Percentiles rank a stretch among this genome's conserved stretches.
Conservation (phyloP, 2,113 vertebrate species). For the Callocephalon fimbriatum region DNA sequence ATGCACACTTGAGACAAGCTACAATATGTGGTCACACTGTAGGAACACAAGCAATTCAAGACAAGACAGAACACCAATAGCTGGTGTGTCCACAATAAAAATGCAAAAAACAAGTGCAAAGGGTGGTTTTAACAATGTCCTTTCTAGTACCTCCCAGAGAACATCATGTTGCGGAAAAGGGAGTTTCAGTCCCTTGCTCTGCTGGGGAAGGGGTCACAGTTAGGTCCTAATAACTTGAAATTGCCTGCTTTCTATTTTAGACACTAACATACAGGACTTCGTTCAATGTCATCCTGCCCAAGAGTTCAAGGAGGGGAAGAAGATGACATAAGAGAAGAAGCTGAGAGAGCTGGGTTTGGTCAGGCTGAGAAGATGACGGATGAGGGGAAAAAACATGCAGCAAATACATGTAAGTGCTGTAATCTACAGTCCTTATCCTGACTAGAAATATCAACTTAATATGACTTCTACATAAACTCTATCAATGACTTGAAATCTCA, state of each 20-base stretch:
- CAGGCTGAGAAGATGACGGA: not conserved
- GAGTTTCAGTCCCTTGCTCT: not conserved
- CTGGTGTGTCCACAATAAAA: not conserved
- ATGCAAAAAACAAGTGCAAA: not conserved
- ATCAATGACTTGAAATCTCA: not conserved
- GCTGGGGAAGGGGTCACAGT: not conserved
- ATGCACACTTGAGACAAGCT: not conserved
- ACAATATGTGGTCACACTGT: not conserved
- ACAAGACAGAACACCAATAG: not conserved
- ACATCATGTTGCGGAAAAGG: not conserved
- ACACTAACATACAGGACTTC: not conserved
- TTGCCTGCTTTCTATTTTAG: not conserved
- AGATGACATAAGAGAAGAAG: not conserved
- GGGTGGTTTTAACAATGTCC: not conserved
- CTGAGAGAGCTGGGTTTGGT: not conserved
- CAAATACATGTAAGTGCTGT: not conserved
- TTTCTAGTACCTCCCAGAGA: not conserved
- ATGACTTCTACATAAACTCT: not conserved
- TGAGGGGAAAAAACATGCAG: not conserved
- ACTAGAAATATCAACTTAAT: not conserved
- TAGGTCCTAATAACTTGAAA: not conserved
- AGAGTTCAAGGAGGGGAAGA: not conserved
- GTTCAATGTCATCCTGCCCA: not conserved
- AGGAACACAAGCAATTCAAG: not conserved
- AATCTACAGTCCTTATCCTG: not conserved